Base-by-base conservation (phyloP, 2,888 invertebrate species). In the Artemia sinica region DNA sequence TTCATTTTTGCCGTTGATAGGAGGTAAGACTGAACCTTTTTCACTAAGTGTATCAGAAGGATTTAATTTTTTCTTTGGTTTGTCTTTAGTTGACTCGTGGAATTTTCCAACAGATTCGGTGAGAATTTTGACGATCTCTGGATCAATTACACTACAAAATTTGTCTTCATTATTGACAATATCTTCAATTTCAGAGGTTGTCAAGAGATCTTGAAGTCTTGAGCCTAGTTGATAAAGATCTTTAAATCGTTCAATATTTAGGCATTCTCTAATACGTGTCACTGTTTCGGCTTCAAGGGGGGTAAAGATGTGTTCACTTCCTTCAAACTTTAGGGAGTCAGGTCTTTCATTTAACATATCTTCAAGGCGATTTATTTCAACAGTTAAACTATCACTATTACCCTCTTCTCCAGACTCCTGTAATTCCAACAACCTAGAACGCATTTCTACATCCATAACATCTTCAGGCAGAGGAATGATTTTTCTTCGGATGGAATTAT, bases 211-310 rank as follows among this genome's bases (percentile, higher is more conserved):
- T 67, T 75, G 75, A 49, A 77, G 71, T 67, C 75, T 73, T 28
- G 75, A 75, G 71, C 74, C 74, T 63, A 77, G 71, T 41, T 74
- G 74, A 72, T 76, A 75, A 12, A 76, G 71, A 71, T 76, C 76
- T 67, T 75, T 76, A 49, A 75, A 74, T 66, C 75, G 75, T 51
- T 73, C 72, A 14, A 71, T 70, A 66, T 74, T 73, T 65, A 74
- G 69, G 69, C 74, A 74, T 18, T 73, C 73, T 50, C 71, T 70
- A n/a, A 74, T 72, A 66, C 73, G 74, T 65, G 69, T 67, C 9
- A 74, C 28, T 8, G 73, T 74, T 41, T 67, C 73, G 9, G 71
- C 71, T 50, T 74, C 74, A 48, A 74, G 66, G 69, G 69, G 70
- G 14, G 63, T 65, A 63, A 68, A 66, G 49, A 28, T 14, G 11